Evolutionary conservation across 1,140 invertebrate genomes (phyloP).

Genomic region (Contarinia nasturtii): DNA sequence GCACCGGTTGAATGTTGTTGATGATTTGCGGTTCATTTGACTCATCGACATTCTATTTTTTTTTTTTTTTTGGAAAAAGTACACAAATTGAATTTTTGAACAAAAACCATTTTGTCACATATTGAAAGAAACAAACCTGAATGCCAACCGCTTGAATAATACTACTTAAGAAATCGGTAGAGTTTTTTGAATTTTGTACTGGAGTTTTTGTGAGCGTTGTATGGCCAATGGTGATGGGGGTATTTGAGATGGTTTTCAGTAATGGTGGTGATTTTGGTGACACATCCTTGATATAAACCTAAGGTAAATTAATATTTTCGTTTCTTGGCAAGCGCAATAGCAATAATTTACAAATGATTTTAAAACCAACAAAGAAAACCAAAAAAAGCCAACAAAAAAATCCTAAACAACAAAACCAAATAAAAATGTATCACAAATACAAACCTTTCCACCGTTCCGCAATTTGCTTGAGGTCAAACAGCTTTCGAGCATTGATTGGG

Average conservation of each 20-base stretch:
- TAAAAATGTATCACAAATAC: conserved; percentile 20
- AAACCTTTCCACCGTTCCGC: conserved; percentile 35
- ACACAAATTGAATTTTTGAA: background rate
- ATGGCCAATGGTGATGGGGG: conserved; percentile 1
- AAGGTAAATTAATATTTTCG: background rate
- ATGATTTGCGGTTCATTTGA: background rate
- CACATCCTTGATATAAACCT: conserved; percentile 34
- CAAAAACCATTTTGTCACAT: background rate
- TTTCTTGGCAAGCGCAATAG: no score
- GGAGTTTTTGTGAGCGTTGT: background rate
- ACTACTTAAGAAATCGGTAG: conserved; percentile 14
- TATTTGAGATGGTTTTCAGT: background rate
- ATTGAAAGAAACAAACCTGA: conserved; percentile 8
- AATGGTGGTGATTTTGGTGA: conserved; percentile 8
- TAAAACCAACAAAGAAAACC: background rate
- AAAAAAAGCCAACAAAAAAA: no score
- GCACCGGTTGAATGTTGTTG: background rate
- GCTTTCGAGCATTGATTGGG: conserved; percentile 43
- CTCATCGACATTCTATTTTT: background rate
- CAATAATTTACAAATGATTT: conserved; percentile 1
- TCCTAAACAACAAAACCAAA: no score
- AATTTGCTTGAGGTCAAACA: conserved; percentile 42
- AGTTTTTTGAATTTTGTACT: background rate
- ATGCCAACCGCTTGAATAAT: conserved; percentile 21
- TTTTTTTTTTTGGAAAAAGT: no score